Conservation (phyloP, 2,888 invertebrate genomes). For the Crossocerus cetratus region DNA sequence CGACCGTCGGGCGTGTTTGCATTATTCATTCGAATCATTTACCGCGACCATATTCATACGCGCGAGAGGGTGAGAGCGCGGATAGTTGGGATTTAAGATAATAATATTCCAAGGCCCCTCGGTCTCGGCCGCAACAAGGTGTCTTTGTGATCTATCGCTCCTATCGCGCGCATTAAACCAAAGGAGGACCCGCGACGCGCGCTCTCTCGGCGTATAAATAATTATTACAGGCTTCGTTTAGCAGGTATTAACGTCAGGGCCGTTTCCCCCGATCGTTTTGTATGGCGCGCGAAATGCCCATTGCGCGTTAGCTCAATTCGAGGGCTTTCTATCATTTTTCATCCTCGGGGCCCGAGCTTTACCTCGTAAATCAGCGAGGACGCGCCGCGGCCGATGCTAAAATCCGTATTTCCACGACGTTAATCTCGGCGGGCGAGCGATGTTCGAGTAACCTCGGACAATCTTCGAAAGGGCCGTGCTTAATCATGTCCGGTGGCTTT, state of each 20-base stretch:
- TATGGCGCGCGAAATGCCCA: constrained; percentile 4
- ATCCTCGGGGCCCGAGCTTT: neutral
- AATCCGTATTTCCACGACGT: neutral
- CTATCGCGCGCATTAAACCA: constrained; percentile 5
- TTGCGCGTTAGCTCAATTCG: constrained; percentile 9
- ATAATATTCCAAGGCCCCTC: neutral
- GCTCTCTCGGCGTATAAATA: constrained; percentile 27
- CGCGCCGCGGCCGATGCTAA: neutral
- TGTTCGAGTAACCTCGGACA: neutral
- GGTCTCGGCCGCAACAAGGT: constrained; percentile 1
- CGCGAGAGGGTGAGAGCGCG: neutral
- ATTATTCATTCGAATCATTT: constrained; percentile 30
- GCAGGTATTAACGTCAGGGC: constrained; percentile 5
- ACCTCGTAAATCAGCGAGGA: constrained; percentile 12
- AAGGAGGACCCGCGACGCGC: neutral
- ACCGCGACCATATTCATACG: constrained; percentile 18
- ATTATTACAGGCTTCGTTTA: constrained; percentile 15
- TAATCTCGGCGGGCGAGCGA: constrained; percentile 5
- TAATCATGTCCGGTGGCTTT: neutral
- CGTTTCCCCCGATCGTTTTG: constrained; percentile 13
- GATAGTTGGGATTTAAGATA: constrained; percentile 7
- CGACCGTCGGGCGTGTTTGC: neutral
- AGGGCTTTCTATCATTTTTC: constrained; percentile 17
- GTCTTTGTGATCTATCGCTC: constrained; percentile 31
- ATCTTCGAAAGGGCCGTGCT: neutral